A percentile compares a stretch with the other conserved stretches of the same genome.
These are phyloP conservation scores for Cotesia congregata DNA, from an alignment of 2,888 invertebrate genomes.

Conservation along the genomic window DNA sequence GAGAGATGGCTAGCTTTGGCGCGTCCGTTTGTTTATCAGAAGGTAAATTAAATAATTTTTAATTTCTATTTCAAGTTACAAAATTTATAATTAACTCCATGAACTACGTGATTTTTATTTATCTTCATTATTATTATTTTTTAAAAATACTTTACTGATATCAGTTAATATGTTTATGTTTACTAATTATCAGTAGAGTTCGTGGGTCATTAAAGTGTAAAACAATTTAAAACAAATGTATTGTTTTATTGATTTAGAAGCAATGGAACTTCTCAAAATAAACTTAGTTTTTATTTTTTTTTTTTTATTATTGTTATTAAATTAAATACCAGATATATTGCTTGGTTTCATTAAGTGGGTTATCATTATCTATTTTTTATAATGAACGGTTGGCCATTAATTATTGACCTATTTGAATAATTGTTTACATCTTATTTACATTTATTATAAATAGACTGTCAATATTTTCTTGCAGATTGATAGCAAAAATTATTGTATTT, in stretches of 20 bases:
- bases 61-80: background rate
- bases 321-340: background rate
- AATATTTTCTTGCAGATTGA: too few species aligned
- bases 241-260: background rate
- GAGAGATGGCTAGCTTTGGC: slow-evolving; percentile 91
- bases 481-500: too few species aligned
- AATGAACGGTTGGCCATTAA: background rate
- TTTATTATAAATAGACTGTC: background rate
- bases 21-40: slow-evolving; percentile 88
- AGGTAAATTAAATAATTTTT: slow-evolving; percentile 73
- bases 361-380: background rate
- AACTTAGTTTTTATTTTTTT: too few species aligned
- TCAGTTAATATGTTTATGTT: background rate
- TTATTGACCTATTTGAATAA: background rate
- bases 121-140: background rate
- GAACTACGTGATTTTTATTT: background rate
- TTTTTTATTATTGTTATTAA: background rate
- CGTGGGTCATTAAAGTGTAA: background rate
- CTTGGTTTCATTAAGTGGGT: slow-evolving; percentile 3
- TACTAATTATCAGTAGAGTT: background rate
- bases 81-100: background rate
- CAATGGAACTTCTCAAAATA: too few species aligned
- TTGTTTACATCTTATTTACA: background rate
- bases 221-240: background rate
- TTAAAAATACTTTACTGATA: background rate